Conservation (phyloP, 2,888 invertebrate genomes). For the Lasioglossum malachurum region DNA sequence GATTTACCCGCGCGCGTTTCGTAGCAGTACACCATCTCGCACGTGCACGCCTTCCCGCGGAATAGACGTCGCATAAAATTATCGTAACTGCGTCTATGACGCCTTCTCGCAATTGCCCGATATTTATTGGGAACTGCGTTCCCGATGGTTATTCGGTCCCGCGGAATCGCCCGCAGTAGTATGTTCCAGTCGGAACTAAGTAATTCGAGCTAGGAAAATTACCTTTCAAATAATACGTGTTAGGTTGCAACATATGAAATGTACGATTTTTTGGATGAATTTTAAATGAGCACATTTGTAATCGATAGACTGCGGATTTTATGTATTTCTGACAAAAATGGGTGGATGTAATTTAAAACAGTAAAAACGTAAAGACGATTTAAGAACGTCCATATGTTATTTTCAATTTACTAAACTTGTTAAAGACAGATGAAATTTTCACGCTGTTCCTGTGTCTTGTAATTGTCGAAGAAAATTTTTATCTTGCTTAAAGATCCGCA, state of each 20-base stretch:
- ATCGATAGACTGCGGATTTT: neutral
- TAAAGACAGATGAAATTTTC: too few relatives aligned
- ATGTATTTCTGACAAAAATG: too few relatives aligned
- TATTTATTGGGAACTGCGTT: neutral
- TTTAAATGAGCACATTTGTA: neutral
- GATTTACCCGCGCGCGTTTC: slow-evolving; percentile 20
- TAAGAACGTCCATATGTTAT: too few relatives aligned
- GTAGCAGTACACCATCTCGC: slow-evolving; percentile 3
- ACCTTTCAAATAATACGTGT: neutral
- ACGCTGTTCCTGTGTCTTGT: too few relatives aligned
- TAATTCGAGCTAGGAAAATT: neutral
- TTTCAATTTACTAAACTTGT: too few relatives aligned
- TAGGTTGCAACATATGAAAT: neutral
- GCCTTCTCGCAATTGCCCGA: slow-evolving; percentile 11
- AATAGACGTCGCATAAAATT: slow-evolving; percentile 52
- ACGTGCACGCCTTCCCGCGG: neutral
- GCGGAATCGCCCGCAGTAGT: neutral
- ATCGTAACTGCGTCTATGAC: slow-evolving; percentile 61
- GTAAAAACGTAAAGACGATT: too few relatives aligned
- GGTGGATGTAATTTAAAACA: too few relatives aligned
- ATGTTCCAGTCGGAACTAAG: neutral
- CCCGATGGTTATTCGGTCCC: neutral
- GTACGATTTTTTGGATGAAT: too few relatives aligned
- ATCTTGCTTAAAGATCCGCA: too few relatives aligned
- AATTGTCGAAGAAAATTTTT: too few relatives aligned